phyloP scores from a whole-genome alignment of 2,888 invertebrate species.

The Campoplex nolae region DNA sequence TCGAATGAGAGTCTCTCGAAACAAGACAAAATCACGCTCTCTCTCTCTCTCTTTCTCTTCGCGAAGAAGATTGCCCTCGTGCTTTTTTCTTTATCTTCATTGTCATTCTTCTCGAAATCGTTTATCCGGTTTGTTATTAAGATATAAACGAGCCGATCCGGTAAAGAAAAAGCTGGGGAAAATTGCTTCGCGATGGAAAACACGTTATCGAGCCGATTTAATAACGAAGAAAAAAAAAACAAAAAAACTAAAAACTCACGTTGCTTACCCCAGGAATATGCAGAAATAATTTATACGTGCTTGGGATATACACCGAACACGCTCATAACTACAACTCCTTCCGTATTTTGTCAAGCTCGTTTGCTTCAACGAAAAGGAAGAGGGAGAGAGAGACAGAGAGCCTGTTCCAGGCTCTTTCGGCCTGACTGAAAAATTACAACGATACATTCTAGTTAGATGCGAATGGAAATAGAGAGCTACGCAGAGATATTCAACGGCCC shows the following conservation, averaged over 20 bases:
- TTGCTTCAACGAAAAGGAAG: slow-evolving; percentile 69
- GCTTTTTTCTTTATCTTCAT: not conserved
- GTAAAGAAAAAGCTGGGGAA: slow-evolving; percentile 16
- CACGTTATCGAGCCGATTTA: not conserved
- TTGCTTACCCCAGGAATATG: not conserved
- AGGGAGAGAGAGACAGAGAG: slow-evolving; percentile 17
- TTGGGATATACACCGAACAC: not conserved
- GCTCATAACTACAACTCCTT: slow-evolving; percentile 69
- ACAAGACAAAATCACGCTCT: slow-evolving; percentile 2
- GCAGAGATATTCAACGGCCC: slow-evolving; percentile 37
- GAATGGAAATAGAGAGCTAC: slow-evolving; percentile 49
- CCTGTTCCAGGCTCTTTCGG: slow-evolving; percentile 69
- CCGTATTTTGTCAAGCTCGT: slow-evolving; percentile 82
- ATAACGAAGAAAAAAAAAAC: not conserved
- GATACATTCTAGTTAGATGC: slow-evolving; percentile 83
- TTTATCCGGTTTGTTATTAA: slow-evolving; percentile 10
- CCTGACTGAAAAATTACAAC: slow-evolving; percentile 78
- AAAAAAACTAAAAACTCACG: not conserved
- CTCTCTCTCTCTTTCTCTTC: no score
- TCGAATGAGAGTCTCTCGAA: not conserved
- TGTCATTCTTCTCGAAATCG: slow-evolving; percentile 16
- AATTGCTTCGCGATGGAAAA: slow-evolving; percentile 1
- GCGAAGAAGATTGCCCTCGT: not conserved
- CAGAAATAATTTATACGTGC: slow-evolving; percentile 40
- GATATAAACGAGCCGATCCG: not conserved